Conservation (phyloP, 2,113 vertebrate species). For the Megaptera novaeangliae region DNA sequence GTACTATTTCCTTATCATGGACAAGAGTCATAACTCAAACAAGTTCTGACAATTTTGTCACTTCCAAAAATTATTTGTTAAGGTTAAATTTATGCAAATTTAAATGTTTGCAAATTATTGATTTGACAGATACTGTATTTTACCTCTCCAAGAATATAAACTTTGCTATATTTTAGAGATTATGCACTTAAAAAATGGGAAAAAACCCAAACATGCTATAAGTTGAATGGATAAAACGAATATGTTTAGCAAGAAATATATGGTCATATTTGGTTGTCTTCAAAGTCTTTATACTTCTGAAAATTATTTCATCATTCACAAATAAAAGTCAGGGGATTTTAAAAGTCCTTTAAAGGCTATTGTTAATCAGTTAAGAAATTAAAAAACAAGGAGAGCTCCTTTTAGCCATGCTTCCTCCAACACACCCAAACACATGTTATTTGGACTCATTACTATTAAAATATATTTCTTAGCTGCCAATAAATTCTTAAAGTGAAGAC, state of each 20-base stretch:
- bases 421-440: background rate
- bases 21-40: constrained; percentile 34
- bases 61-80: constrained; percentile 49
- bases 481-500: background rate
- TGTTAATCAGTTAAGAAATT: background rate
- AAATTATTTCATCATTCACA: background rate
- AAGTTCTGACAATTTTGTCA: constrained; percentile 51
- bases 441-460: background rate
- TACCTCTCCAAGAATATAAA: background rate
- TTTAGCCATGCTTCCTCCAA: background rate
- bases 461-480: background rate
- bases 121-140: constrained; percentile 51
- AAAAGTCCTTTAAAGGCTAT: background rate
- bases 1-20: constrained; percentile 44
- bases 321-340: background rate
- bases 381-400: background rate
- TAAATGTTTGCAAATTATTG: constrained; percentile 60
- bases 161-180: constrained; percentile 42
- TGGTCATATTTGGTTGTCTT: background rate
- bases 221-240: background rate
- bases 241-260: background rate
- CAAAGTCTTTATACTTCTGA: background rate
- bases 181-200: background rate
- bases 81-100: constrained; percentile 64
- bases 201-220: background rate